Percentiles rank a stretch among this genome's conserved stretches.
Conservation (phyloP, 2,888 invertebrate species). For the Amphimallon solstitiale region DNA sequence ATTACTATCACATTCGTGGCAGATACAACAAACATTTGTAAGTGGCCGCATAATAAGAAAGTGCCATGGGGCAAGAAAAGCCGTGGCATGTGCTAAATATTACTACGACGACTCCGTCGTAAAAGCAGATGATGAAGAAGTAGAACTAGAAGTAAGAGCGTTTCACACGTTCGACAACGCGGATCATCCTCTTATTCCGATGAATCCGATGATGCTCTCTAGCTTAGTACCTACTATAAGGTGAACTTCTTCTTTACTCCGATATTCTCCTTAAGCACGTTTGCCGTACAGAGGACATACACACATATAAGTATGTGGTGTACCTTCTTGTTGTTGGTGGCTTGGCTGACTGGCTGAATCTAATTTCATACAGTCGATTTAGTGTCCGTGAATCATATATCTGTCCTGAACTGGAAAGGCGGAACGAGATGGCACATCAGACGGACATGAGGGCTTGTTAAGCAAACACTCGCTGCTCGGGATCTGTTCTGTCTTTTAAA, state of each 20-base stretch:
- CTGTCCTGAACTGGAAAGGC: constrained; percentile 2
- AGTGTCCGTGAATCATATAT: constrained; percentile 41
- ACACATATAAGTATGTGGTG: background rate
- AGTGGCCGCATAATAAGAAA: background rate
- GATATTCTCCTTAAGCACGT: background rate
- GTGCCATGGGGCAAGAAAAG: constrained; percentile 8
- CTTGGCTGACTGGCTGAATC: constrained; percentile 45
- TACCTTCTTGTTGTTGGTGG: constrained; percentile 42
- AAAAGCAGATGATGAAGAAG: no score
- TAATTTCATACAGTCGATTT: constrained; percentile 42
- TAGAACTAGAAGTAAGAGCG: constrained; percentile 13
- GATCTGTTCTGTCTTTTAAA: no score
- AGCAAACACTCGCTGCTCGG: background rate
- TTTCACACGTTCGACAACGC: constrained; percentile 11
- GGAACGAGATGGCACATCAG: background rate
- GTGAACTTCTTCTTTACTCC: constrained; percentile 22
- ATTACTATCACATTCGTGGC: background rate
- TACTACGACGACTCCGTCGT: background rate
- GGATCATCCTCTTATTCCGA: constrained; percentile 19
- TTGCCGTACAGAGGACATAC: no score
- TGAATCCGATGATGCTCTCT: constrained; percentile 8
- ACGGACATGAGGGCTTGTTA: background rate
- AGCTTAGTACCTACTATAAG: no score
- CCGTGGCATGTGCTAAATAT: constrained; percentile 11
- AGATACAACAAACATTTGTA: background rate